Evolutionary conservation across 2,888 invertebrate genomes (phyloP).

Genomic region (Papilio elwesi): DNA sequence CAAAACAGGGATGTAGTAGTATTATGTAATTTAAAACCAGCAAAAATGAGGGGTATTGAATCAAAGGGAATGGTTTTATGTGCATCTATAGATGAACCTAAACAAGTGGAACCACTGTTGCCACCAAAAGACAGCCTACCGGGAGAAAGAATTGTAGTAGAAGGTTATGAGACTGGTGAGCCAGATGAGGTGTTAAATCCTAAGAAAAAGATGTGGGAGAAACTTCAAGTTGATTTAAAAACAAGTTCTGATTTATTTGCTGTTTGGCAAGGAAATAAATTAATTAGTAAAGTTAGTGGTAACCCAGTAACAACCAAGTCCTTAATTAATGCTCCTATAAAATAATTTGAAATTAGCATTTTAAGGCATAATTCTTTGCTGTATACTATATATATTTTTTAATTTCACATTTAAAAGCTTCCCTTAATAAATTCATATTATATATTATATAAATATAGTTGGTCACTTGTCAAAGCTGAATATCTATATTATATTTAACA

Average conservation of each 20-base stretch:
- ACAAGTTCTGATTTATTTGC: conserved; percentile 89
- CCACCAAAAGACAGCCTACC: conserved; percentile 90
- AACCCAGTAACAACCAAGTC: conserved; percentile 89
- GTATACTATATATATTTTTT: neutral
- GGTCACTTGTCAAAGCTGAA: no score
- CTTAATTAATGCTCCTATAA: conserved; percentile 92
- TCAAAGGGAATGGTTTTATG: conserved; percentile 98
- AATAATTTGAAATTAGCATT: conserved; percentile 75
- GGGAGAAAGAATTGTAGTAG: conserved; percentile 93
- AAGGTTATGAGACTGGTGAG: conserved; percentile 90
- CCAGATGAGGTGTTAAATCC: conserved; percentile 96
- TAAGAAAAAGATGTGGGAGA: conserved; percentile 99
- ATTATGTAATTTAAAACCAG: conserved; percentile 97
- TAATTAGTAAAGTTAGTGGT: conserved; percentile 88
- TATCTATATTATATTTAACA: neutral
- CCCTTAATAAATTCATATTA: neutral
- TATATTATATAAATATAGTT: no score
- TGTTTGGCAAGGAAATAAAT: conserved; percentile 93
- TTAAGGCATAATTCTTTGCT: neutral
- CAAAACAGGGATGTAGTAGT: conserved; percentile 95
- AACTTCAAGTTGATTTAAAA: conserved; percentile 91
- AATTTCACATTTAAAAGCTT: neutral
- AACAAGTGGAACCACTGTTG: conserved; percentile 92
- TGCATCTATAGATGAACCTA: conserved; percentile 91
- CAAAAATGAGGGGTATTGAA: conserved; percentile 96